Conservation (phyloP, 2,888 invertebrate genomes). For the Venustoraphidia nigricollis region DNA sequence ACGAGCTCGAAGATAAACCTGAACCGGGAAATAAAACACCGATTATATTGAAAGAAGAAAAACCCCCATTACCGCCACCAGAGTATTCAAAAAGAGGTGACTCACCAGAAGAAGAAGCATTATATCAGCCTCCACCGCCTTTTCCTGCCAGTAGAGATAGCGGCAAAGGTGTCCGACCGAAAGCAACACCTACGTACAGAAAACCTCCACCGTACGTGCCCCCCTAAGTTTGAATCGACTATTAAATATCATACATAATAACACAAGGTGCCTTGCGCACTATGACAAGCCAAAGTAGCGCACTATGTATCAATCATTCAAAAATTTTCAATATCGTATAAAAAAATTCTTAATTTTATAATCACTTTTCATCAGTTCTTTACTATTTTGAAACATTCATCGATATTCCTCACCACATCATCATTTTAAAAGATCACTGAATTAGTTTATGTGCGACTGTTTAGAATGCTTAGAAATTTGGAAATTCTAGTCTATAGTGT, state of each 20-base stretch:
- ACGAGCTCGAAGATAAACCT: conserved; percentile 88
- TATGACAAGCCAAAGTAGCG: conserved; percentile 6
- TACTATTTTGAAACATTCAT: too few species aligned
- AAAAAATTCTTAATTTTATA: too few species aligned
- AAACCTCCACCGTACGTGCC: conserved; percentile 96
- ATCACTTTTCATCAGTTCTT: too few species aligned
- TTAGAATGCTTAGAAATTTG: too few species aligned
- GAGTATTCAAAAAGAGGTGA: conserved; percentile 41
- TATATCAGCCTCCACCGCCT: conserved; percentile 84
- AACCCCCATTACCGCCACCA: conserved; percentile 79
- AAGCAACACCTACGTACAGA: conserved; percentile 79
- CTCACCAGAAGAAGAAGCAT: conserved; percentile 40
- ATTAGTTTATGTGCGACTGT: too few species aligned
- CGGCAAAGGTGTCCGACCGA: conserved; percentile 58
- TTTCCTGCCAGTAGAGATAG: conserved; percentile 60
- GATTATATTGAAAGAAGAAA: conserved; percentile 87
- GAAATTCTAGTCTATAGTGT: too few species aligned
- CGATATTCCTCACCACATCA: too few species aligned
- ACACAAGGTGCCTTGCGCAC: conserved; percentile 6
- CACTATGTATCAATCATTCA: background rate
- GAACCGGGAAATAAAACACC: conserved; percentile 83
- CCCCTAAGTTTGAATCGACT: conserved; percentile 47
- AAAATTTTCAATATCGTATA: too few species aligned
- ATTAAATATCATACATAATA: too few species aligned
- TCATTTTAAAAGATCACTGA: too few species aligned